phyloP scores from a whole-genome alignment of 2,797 vertebrate genomes.

The Channallabes apus region DNA sequence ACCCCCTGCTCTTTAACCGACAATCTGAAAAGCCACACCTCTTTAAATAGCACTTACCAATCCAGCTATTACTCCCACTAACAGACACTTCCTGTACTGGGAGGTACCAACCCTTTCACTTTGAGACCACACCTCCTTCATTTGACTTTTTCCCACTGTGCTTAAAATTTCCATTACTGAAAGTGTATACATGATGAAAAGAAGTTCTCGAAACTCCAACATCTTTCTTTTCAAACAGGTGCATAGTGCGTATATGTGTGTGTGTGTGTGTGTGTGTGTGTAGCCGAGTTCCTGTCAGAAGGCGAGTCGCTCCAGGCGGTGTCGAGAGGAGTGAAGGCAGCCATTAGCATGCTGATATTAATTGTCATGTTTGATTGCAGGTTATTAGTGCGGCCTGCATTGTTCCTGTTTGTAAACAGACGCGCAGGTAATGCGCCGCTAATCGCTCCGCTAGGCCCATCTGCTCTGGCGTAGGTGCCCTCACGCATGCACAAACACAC shows the following conservation, averaged over 20 bases:
- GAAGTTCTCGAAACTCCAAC: not conserved
- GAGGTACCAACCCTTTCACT: not conserved
- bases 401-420: conserved; percentile 77
- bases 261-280: conserved; percentile 27
- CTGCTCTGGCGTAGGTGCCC: conserved; percentile 64
- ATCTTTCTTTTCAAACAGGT: conserved; percentile 30
- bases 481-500: conserved; percentile 37
- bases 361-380: conserved; percentile 77
- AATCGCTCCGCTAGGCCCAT: conserved; percentile 72
- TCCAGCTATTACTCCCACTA: too few species aligned
- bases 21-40: not conserved
- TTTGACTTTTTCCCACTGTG: not conserved
- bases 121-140: not conserved
- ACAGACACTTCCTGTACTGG: too few species aligned
- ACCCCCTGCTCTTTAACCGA: not conserved
- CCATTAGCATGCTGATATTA: conserved; percentile 65
- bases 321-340: conserved; percentile 60
- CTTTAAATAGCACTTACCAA: not conserved
- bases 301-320: conserved; percentile 45
- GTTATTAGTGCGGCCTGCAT: conserved; percentile 72
- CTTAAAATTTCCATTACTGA: not conserved
- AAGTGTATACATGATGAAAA: not conserved
- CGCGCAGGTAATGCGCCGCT: conserved; percentile 77
- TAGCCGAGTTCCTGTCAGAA: conserved; percentile 2
- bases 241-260: conserved; percentile 7